Percentiles rank a stretch among this genome's conserved stretches.
Evolutionary conservation across 1,140 invertebrate genomes (phyloP).

Genomic region (Eubasilissa regina): DNA sequence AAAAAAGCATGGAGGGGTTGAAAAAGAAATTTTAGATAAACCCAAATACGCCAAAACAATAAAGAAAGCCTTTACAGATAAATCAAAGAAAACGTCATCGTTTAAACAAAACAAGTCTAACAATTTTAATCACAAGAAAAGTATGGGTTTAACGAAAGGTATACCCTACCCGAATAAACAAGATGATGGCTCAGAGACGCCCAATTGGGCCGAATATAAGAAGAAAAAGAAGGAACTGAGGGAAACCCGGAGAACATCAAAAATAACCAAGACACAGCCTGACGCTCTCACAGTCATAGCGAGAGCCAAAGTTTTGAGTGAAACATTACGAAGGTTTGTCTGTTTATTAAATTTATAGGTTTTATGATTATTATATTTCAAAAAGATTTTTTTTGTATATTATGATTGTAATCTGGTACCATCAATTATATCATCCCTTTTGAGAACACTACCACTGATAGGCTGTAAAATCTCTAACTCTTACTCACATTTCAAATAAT

Average conservation of each 20-base stretch:
- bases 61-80: slow-evolving; percentile 15
- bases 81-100: slow-evolving; percentile 8
- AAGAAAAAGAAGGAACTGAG: slow-evolving; percentile 81
- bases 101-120: not conserved
- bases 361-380: too few species aligned
- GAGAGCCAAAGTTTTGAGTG: slow-evolving; percentile 84
- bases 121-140: not conserved
- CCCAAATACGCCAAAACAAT: slow-evolving; percentile 5
- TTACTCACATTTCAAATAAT: too few species aligned
- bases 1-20: slow-evolving; percentile 17
- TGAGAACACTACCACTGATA: too few species aligned
- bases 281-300: slow-evolving; percentile 80
- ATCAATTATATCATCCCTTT: too few species aligned
- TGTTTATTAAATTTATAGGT: not conserved
- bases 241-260: slow-evolving; percentile 72
- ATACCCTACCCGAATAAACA: slow-evolving; percentile 2
- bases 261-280: slow-evolving; percentile 71
- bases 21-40: not conserved
- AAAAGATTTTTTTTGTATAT: too few species aligned
- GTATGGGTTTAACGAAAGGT: not conserved
- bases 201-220: slow-evolving; percentile 82
- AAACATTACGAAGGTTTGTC: slow-evolving; percentile 79
- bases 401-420: too few species aligned
- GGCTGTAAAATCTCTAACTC: too few species aligned
- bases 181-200: slow-evolving; percentile 16